Evolutionary conservation across 2,888 invertebrate species (phyloP).

Genomic region (Watsonalla cultraria): DNA sequence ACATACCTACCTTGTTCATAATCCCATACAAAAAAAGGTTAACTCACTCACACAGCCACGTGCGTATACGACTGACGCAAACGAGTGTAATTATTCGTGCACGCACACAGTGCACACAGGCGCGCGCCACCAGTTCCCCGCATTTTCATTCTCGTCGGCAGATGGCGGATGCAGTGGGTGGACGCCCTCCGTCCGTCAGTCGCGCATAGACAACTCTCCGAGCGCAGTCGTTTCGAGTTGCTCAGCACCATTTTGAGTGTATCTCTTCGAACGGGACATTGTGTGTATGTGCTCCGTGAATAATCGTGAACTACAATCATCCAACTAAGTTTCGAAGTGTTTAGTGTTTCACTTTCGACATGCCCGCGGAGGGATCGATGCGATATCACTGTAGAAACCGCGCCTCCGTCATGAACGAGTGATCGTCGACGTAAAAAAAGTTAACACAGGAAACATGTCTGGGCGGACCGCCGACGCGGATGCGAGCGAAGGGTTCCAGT

Average conservation of each 20-base stretch:
- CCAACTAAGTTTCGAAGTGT: conserved; percentile 47
- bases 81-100: conserved; percentile 47
- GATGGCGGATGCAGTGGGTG: conserved; percentile 78
- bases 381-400: conserved; percentile 76
- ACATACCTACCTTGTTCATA: conserved; percentile 58
- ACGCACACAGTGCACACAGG: conserved; percentile 45
- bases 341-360: conserved; percentile 68
- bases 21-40: conserved; percentile 66
- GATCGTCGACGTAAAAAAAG: conserved; percentile 76
- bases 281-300: conserved; percentile 75
- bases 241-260: conserved; percentile 76
- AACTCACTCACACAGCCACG: conserved; percentile 54
- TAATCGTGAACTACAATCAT: conserved; percentile 57
- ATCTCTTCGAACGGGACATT: conserved; percentile 75
- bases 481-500: conserved; percentile 76
- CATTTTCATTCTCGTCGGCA: conserved; percentile 76
- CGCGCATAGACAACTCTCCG: conserved; percentile 75
- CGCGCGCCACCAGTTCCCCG: conserved; percentile 56
- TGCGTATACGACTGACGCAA: conserved; percentile 30
- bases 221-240: conserved; percentile 59
- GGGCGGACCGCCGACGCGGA: conserved; percentile 76
- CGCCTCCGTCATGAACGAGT: conserved; percentile 77
- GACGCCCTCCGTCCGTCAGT: conserved; percentile 58
- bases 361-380: conserved; percentile 70
- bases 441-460: conserved; percentile 78